These are phyloP conservation scores for Odontamblyopus rebecca DNA, from an alignment of 2,797 vertebrate genomes.

Conservation along the genomic window DNA sequence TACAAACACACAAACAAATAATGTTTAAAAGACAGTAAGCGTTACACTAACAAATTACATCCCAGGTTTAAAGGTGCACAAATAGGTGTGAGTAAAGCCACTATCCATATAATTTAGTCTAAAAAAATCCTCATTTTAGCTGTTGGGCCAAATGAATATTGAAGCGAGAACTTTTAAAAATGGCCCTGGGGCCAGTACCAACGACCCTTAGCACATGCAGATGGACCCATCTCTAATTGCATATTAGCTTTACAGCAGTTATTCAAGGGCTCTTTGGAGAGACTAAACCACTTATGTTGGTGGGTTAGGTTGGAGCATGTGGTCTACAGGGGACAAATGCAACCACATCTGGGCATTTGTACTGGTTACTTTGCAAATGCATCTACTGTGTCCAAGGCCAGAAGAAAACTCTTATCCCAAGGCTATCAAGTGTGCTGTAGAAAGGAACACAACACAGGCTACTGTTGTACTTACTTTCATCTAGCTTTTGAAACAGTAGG, in stretches of 20 bases:
- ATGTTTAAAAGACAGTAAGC: background rate
- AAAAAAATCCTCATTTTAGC: background rate
- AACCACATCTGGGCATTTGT: slow-evolving; percentile 13
- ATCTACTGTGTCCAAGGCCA: slow-evolving; percentile 1
- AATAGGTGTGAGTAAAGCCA: background rate
- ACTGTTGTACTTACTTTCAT: background rate
- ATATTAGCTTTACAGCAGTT: slow-evolving; percentile 17
- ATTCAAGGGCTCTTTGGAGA: slow-evolving; percentile 20
- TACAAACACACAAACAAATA: slow-evolving; percentile 52
- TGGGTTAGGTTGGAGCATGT: slow-evolving; percentile 5
- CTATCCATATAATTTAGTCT: background rate
- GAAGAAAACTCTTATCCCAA: background rate
- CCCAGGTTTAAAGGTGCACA: background rate
- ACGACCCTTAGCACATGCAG: slow-evolving; percentile 21
- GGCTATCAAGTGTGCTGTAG: background rate
- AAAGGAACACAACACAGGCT: too few species aligned
- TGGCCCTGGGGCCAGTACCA: slow-evolving; percentile 21
- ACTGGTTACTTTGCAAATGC: slow-evolving; percentile 15
- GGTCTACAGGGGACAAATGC: slow-evolving; percentile 15
- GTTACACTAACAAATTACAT: background rate
- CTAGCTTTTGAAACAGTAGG: background rate
- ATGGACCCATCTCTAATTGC: slow-evolving; percentile 29
- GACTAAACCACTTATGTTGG: slow-evolving; percentile 13
- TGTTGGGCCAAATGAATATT: slow-evolving; percentile 13
- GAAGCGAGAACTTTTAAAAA: slow-evolving; percentile 29